Base-by-base conservation (phyloP, 2,113 vertebrate species). In the Piprites chloris region DNA sequence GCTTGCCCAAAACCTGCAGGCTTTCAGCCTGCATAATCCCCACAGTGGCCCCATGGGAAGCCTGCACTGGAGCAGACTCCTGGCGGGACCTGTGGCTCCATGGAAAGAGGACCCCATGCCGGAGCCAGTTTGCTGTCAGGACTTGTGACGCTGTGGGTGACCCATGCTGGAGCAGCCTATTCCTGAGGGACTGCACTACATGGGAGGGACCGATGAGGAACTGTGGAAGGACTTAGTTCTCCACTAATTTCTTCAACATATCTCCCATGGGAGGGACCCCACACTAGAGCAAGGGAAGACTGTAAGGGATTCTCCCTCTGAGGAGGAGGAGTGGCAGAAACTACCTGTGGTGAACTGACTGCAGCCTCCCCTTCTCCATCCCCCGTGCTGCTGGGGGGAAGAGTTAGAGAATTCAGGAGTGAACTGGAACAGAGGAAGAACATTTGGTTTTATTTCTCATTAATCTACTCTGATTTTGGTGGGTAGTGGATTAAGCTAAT, bases 351-450 rank as follows among this genome's bases (percentile, higher is more conserved):
- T 62, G 20, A 52, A 42, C 37, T 62, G 56, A 35, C 46, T 28
- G 17, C 10, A 23, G 9, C 5, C 3, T n/a, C 28, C 33, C 18
- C 11, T 39, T 65, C n/a, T 12, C 33, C 1, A 1, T 39, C 35
- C 33, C 19, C 37, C 32, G 35, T 14, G 11, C 67, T 24, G 17
- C 58, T 77, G 58, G 16, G 18, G 4, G 39, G 24, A 74, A 14
- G 7, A 74, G 52, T 32, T 44, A 28, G 35, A 59, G 44, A 59
- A 49, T 33, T 58, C 11, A 5, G 4, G 63, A 32, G 76, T 18
- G 14, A 65, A 30, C 20, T 35, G 28, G 61, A 65, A n/a, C 32
- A 42, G 49, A 11, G 26, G 49, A 52, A 28, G 39, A 44, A 66
- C 22, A n/a, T 30, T 53, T 2, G 5, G 14, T 16, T 35, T 65